A percentile compares a stretch with the other conserved stretches of the same genome.
phyloP scores from a whole-genome alignment of 2,113 vertebrate species.

The Sapajus apella region DNA sequence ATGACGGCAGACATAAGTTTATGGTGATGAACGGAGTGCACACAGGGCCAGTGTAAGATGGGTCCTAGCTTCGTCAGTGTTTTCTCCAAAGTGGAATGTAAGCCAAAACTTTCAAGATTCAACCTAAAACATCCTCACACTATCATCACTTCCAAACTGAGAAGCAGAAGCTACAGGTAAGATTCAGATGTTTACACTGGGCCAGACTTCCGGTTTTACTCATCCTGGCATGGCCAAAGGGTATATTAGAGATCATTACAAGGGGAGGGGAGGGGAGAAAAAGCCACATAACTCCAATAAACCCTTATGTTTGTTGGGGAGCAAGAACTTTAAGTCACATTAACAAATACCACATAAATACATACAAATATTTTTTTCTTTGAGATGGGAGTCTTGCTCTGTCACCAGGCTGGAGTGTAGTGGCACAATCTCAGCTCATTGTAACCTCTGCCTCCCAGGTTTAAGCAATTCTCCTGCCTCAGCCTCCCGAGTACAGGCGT shows the following conservation, averaged over 20 bases:
- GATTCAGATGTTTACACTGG: neutral
- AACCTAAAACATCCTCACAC: neutral
- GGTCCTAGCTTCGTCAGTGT: neutral
- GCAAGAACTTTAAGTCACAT: neutral
- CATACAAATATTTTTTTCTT: neutral
- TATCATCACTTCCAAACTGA: neutral
- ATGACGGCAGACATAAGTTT: no score
- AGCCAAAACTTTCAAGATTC: neutral
- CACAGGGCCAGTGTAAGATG: neutral
- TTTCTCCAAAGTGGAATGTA: neutral
- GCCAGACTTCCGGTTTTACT: neutral
- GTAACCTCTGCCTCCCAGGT: no score
- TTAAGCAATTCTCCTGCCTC: no score
- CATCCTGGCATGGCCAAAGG: neutral
- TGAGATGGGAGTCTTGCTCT: no score
- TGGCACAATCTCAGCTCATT: no score
- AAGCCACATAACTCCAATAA: neutral
- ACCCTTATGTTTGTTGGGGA: neutral
- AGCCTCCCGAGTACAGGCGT: no score
- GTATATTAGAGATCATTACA: neutral
- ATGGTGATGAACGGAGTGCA: accelerated
- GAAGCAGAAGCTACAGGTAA: neutral
- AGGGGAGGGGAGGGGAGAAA: neutral
- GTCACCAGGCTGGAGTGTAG: no score
- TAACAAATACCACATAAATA: neutral